These are phyloP conservation scores for human (Homo sapiens) DNA, from an alignment of 2,113 vertebrate genomes.

Conservation along the genomic window GRCh38 chr4:104011001-104011500, in stretches of 20 bases:
- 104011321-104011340: not conserved
- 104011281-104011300: not conserved
- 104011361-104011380: not conserved
- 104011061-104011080: not conserved
- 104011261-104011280: not conserved
- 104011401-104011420: not conserved
- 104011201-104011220: too few species aligned
- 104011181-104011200: not conserved
- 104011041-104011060: not conserved
- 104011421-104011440: not conserved
- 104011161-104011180: not conserved
- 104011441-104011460: not conserved
- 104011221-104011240: too few species aligned
- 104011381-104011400: not conserved
- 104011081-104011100: not conserved
- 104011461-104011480: not conserved
- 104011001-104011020: rapidly evolving
- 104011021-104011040: not conserved
- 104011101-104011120: too few species aligned
- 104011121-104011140: not conserved
- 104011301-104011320: not conserved
- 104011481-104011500: not conserved
- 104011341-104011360: not conserved
- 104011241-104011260: not conserved
- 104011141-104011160: not conserved